Evolutionary conservation across 2,113 vertebrate genomes (phyloP).

Genomic region (Clarias macrocephalus): DNA sequence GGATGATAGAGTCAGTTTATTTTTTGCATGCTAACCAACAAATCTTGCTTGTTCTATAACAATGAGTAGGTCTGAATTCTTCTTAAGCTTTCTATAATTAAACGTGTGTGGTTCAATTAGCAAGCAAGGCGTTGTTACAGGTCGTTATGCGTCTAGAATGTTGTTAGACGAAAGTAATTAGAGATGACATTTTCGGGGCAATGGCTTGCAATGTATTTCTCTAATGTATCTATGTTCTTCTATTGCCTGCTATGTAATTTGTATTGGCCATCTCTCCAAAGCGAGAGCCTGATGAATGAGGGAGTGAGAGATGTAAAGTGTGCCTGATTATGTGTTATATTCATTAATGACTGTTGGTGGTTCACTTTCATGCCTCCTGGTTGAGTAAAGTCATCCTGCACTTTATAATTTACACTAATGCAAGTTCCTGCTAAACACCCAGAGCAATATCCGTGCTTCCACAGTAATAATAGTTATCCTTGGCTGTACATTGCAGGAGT

Average conservation of each 20-base stretch:
- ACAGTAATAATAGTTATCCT: background rate
- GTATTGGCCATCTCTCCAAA: no score
- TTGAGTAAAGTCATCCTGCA: background rate
- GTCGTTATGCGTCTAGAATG: no score
- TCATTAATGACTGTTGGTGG: constrained; percentile 5
- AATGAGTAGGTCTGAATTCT: background rate
- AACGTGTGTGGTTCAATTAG: background rate
- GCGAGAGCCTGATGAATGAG: background rate
- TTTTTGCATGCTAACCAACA: background rate
- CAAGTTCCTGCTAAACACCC: background rate
- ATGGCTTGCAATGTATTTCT: no score
- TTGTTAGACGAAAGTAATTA: no score
- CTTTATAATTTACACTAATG: constrained; percentile 21
- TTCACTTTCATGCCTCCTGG: background rate
- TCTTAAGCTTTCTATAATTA: background rate
- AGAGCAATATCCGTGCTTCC: background rate
- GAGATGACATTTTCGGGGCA: no score
- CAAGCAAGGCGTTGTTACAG: background rate
- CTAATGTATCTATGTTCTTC: background rate
- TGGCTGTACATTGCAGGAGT: constrained; percentile 5
- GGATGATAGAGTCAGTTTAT: background rate
- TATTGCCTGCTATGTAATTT: background rate
- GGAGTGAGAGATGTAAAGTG: background rate
- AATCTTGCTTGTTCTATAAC: background rate
- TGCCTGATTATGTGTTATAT: background rate